A percentile compares a stretch with the other conserved stretches of the same genome.
These are phyloP conservation scores for Orussus abietinus DNA, from an alignment of 1,140 invertebrate species.

Conservation along the genomic window DNA sequence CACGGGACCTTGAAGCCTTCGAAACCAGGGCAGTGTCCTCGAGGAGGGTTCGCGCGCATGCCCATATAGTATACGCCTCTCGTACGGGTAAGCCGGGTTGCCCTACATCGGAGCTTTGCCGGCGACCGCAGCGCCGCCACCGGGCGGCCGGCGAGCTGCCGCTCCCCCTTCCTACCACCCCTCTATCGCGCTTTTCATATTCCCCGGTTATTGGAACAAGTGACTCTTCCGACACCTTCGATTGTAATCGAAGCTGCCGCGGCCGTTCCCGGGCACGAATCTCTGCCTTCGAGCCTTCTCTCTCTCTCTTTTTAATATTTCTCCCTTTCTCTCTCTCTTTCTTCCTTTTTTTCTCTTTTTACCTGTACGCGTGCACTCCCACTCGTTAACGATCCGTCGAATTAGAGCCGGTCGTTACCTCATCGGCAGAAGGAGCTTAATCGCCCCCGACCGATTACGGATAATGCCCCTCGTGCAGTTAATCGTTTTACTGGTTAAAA, in stretches of 20 bases:
- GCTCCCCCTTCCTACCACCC: not conserved
- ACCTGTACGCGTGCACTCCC: constrained; percentile 6
- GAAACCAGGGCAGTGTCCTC: constrained; percentile 44
- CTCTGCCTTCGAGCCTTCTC: no score
- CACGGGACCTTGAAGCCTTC: constrained; percentile 44
- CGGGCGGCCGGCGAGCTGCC: not conserved
- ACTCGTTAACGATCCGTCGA: no score
- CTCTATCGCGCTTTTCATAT: constrained; percentile 1
- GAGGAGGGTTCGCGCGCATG: constrained; percentile 25
- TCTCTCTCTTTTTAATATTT: no score
- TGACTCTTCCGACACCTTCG: no score
- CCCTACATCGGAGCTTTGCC: constrained; percentile 34
- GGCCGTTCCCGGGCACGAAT: no score
- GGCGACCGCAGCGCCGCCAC: not conserved
- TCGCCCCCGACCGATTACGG: no score
- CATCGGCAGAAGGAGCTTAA: no score
- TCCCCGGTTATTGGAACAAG: no score
- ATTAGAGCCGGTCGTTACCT: no score
- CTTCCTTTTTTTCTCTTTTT: constrained; percentile 13
- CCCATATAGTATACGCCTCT: constrained; percentile 13
- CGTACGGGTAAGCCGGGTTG: constrained; percentile 23
- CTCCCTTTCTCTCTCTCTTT: constrained; percentile 15
- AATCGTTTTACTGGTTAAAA: no score
- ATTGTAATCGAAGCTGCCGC: no score
- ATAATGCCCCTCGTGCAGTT: no score